A percentile compares a stretch with the other conserved stretches of the same genome.
Evolutionary conservation across 2,797 vertebrate genomes (phyloP).

Genomic region (Aldrovandia affinis): DNA sequence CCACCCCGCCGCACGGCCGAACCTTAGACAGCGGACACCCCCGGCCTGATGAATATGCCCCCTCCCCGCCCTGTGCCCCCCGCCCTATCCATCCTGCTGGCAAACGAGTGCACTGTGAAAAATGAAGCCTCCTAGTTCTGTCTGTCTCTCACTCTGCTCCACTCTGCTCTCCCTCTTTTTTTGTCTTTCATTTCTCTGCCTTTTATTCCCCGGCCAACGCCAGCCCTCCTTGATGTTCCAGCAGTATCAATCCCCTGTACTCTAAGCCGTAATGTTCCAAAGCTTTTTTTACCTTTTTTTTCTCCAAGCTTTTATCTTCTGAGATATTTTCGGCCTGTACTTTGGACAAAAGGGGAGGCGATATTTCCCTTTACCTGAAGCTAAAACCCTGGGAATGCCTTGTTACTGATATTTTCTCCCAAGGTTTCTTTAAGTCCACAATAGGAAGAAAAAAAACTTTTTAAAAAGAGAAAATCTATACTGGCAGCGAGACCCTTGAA

Average conservation of each 20-base stretch:
- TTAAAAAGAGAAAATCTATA: not conserved
- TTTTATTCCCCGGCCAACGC: not conserved
- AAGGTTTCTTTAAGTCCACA: conserved; percentile 60
- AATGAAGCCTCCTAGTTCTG: conserved; percentile 6
- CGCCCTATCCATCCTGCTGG: conserved; percentile 22
- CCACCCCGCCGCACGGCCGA: not conserved
- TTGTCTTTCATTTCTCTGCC: not conserved
- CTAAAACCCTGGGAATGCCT: conserved; percentile 59
- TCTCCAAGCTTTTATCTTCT: conserved; percentile 56
- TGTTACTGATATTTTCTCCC: conserved; percentile 60
- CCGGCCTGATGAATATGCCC: conserved; percentile 18
- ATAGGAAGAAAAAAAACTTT: not conserved
- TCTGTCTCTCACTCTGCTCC: not conserved
- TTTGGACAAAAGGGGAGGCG: conserved; percentile 63
- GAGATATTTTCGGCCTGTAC: conserved; percentile 52
- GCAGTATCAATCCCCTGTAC: not conserved
- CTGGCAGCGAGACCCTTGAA: not conserved
- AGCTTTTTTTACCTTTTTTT: conserved; percentile 53
- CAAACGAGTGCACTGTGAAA: conserved; percentile 25
- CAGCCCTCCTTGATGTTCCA: not conserved
- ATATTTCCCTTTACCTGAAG: conserved; percentile 51
- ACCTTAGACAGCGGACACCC: not conserved
- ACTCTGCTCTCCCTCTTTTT: not conserved
- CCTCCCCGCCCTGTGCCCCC: conserved; percentile 11
- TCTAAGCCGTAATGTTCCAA: not conserved